These are phyloP conservation scores for Ochropleura leucogaster DNA, from an alignment of 2,888 invertebrate species.

Conservation along the genomic window DNA sequence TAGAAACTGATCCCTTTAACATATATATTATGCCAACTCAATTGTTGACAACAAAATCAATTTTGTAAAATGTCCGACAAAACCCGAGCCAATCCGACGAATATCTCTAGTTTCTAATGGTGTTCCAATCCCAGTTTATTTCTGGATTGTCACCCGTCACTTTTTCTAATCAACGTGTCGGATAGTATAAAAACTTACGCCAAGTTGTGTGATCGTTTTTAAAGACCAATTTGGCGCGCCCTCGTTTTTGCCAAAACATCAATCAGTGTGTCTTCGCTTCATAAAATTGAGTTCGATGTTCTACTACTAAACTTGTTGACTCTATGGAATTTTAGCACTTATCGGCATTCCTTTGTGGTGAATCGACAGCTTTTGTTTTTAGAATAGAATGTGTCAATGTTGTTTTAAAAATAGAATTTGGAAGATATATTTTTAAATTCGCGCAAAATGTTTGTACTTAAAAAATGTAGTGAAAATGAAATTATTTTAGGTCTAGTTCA, in stretches of 20 bases:
- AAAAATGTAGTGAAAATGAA: not conserved
- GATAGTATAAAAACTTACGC: constrained; percentile 41
- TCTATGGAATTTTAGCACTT: constrained; percentile 53
- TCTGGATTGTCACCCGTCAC: constrained; percentile 61
- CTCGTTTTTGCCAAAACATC: constrained; percentile 67
- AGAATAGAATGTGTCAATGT: constrained; percentile 47
- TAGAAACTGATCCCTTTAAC: not conserved
- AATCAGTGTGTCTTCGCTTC: constrained; percentile 65
- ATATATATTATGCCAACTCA: too few relatives aligned
- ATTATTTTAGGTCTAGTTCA: not conserved
- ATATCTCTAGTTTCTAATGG: not conserved
- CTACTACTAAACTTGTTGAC: constrained; percentile 42
- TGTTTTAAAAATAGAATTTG: constrained; percentile 28
- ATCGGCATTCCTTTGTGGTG: constrained; percentile 50
- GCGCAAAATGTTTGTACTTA: not conserved
- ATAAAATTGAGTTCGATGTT: constrained; percentile 62
- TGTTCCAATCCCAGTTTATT: constrained; percentile 44
- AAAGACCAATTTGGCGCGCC: constrained; percentile 64
- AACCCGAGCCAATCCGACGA: not conserved
- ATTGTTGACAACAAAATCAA: not conserved
- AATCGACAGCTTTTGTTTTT: constrained; percentile 51
- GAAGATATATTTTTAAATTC: not conserved
- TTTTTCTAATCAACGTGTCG: constrained; percentile 61
- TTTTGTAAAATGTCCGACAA: not conserved
- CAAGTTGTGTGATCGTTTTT: constrained; percentile 49